phyloP scores from a whole-genome alignment of 2,888 invertebrate species.

The Drosophila anceps region DNA sequence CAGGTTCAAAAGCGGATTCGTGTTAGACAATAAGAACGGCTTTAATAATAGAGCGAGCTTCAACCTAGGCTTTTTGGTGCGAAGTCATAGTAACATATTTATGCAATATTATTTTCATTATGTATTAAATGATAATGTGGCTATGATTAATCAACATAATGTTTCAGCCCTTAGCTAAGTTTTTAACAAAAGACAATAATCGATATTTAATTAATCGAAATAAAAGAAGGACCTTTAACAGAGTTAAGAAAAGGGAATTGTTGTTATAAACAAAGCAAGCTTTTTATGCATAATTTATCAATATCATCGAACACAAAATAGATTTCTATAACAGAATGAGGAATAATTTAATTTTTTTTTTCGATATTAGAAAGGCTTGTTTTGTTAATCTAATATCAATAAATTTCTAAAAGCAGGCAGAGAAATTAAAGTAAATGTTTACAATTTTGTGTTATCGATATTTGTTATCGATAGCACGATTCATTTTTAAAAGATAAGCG shows the following conservation, averaged over 20 bases:
- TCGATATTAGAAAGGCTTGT: neutral
- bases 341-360: neutral
- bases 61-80: neutral
- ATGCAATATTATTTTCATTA: neutral
- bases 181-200: neutral
- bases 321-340: too few relatives aligned
- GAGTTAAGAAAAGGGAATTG: too few relatives aligned
- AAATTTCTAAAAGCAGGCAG: neutral
- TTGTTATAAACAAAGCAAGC: too few relatives aligned
- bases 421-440: too few relatives aligned
- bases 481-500: neutral
- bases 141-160: neutral
- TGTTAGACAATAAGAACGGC: neutral
- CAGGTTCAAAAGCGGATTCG: slow-evolving; percentile 18
- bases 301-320: too few relatives aligned
- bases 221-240: too few relatives aligned
- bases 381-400: neutral
- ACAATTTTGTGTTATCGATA: too few relatives aligned
- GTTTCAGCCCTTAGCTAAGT: neutral
- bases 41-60: neutral
- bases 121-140: neutral
- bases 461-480: neutral
- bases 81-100: too few relatives aligned
- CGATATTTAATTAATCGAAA: neutral
- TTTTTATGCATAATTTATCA: too few relatives aligned